Evolutionary conservation across 2,797 vertebrate species (phyloP), one percentile per base, ranked within the genome.

Genomic region (Clarias laeviceps): DNA sequence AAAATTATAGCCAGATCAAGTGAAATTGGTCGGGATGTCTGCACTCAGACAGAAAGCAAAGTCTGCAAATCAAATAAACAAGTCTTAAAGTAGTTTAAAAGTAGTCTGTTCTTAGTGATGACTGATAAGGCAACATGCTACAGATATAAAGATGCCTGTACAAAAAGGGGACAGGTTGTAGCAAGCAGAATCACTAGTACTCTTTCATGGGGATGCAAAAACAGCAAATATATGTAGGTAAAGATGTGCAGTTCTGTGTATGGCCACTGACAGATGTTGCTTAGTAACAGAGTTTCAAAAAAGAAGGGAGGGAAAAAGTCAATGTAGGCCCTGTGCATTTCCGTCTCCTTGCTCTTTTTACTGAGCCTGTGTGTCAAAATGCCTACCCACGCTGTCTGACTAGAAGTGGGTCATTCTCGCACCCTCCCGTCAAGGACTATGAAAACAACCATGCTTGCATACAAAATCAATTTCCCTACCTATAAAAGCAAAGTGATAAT

Each of bases 61-160:
- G 61, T 78, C 74, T 83, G 24, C 29, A 79, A 88, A 86, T 88
- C 83, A 57, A 83, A 88, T 85, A 82, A 84, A 66, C 45, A 66
- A 17, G 64, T 59, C 32, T 61, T 37, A 57, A 56, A 81, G 45
- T 20, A 17, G 73, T 59, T 24, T 59, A 27, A 65, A 56, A 81
- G 24, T 27, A 76, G 18, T 69, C 29, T 17, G 22, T 57, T 65
- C 29, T 20, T 34, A 11, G 22, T 45, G 18, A 24, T 24, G 72
- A 29, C 50, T 27, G 29, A 37, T 74, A 11, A 61, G 66, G n/a
- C 17, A 17, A 57, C 2, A 27, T n/a, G 22, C 45, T 74, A n/a
- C 32, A n/a, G 45, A 57, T 27, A 45, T 18, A 54, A 37, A 66
- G 64, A 81, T 66, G 18, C 37, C 29, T n/a, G 65, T 29, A 80